Evolutionary conservation across 2,113 vertebrate species (phyloP).

Genomic region (Martes martes): DNA sequence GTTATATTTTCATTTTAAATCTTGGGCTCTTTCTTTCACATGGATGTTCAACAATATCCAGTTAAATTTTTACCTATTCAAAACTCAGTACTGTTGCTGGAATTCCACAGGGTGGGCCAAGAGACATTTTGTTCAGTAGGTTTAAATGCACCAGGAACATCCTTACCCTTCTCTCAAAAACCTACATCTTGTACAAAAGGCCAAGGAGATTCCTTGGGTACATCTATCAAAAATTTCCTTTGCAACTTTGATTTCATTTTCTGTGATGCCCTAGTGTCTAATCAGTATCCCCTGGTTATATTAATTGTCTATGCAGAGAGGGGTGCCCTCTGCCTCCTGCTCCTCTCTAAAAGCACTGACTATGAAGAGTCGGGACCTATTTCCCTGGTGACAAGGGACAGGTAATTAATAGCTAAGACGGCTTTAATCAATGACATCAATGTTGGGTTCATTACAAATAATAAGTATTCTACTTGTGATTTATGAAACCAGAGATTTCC

Average conservation of each 20-base stretch:
- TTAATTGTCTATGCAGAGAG: neutral
- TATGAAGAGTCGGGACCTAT: neutral
- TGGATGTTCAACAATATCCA: neutral
- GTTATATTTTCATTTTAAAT: neutral
- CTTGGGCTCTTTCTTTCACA: neutral
- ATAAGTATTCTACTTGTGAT: constrained; percentile 52
- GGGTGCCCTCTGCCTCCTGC: neutral
- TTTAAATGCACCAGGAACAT: neutral
- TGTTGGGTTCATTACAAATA: constrained; percentile 60
- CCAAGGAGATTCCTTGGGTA: neutral
- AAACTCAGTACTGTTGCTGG: neutral
- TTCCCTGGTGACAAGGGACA: constrained; percentile 38
- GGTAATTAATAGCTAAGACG: constrained; percentile 51
- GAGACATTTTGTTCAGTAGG: neutral
- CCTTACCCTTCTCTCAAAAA: neutral
- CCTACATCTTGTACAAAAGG: neutral
- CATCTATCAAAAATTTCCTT: neutral
- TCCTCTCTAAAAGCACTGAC: neutral
- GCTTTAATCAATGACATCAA: constrained; percentile 62
- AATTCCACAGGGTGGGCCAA: neutral
- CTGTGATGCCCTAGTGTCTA: neutral
- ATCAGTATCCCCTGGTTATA: neutral
- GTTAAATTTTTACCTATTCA: neutral
- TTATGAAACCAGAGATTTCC: constrained; percentile 50
- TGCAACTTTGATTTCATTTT: constrained; percentile 14